Base-by-base conservation (phyloP, 2,113 vertebrate species). In the Piaya cayana region DNA sequence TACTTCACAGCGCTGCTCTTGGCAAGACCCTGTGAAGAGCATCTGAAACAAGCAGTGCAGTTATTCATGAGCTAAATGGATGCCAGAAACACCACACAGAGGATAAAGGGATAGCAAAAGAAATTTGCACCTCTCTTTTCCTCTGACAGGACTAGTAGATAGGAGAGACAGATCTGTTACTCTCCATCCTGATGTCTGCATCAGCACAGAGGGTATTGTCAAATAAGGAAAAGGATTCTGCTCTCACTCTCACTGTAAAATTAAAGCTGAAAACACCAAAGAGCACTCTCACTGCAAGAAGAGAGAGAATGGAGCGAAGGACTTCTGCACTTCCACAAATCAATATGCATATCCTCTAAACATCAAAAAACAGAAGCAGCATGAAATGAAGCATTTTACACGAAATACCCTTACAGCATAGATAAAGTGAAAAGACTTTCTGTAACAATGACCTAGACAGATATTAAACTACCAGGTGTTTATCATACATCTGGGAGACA, bases 21-120 rank as follows among this genome's bases (percentile, higher is more conserved):
- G 90, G 96, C 94, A 95, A 91, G 79, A 88, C 56, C 75, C 84
- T 34, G 47, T 13, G 59, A 95, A 83, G 87, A 89, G 88, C 58
- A 83, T 85, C 69, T 4, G n/a, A 95, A 91, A 80, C 83, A 91
- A 88, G 59, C 4, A 0, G 45, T 70, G 59, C 55, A 30, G 63
- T 91, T 94, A 96, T 86, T 90, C 87, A 77, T 4, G 9, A 95
- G 85, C 82, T 94, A 94, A 91, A 80, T 9, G 11, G 50, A 88
- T 88, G 68, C 76, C 87, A 93, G 80, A 93, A 92, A 85, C 4
- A 2, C 29, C 68, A 80, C 0, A 1, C 4, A 69, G 56, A 56
- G 6, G 63, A 82, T 85, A 80, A 88, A 63, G 63, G 71, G 68
- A 90, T 8, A 82, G 71, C 1, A 0, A 70, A 88, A 82, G 64